These are phyloP conservation scores for Acleris emargana DNA, from an alignment of 2,888 invertebrate genomes.

Conservation along the genomic window DNA sequence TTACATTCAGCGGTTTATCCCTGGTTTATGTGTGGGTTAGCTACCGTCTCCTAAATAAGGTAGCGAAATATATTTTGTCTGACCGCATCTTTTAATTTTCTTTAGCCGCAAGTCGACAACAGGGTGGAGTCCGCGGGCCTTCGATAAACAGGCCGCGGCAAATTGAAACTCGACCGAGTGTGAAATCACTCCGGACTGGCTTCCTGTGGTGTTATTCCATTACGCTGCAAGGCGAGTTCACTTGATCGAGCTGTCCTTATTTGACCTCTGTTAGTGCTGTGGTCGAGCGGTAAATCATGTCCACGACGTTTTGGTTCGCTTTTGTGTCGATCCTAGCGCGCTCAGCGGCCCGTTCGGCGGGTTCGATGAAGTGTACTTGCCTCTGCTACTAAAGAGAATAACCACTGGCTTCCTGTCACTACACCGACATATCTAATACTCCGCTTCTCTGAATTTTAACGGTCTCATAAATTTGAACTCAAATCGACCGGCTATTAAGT, in stretches of 20 bases:
- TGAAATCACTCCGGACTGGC: constrained; percentile 75
- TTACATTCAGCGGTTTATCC: constrained; percentile 1
- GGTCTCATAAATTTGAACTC: constrained; percentile 47
- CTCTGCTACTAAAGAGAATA: too few relatives aligned
- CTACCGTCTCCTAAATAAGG: background rate
- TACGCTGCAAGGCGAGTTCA: too few relatives aligned
- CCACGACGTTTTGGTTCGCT: too few relatives aligned
- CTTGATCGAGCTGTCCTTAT: too few relatives aligned
- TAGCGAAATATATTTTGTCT: constrained; percentile 17
- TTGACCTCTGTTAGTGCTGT: too few relatives aligned
- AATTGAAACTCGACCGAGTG: constrained; percentile 80
- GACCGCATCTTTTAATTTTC: constrained; percentile 30
- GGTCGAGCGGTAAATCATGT: too few relatives aligned
- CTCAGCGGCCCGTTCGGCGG: too few relatives aligned
- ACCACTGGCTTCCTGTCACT: constrained; percentile 69
- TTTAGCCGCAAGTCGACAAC: constrained; percentile 29
- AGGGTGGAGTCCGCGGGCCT: constrained; percentile 47
- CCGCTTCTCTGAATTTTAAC: constrained; percentile 56
- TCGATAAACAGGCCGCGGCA: constrained; percentile 75
- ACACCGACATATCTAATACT: constrained; percentile 56
- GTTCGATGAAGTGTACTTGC: too few relatives aligned
- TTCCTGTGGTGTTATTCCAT: constrained; percentile 55
- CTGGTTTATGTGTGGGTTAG: background rate
- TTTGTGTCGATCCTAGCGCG: too few relatives aligned
- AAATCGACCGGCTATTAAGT: constrained; percentile 38